Evolutionary conservation across 92 coral and sea anemone species (phyloP).

Genomic region (Porites rus): DNA sequence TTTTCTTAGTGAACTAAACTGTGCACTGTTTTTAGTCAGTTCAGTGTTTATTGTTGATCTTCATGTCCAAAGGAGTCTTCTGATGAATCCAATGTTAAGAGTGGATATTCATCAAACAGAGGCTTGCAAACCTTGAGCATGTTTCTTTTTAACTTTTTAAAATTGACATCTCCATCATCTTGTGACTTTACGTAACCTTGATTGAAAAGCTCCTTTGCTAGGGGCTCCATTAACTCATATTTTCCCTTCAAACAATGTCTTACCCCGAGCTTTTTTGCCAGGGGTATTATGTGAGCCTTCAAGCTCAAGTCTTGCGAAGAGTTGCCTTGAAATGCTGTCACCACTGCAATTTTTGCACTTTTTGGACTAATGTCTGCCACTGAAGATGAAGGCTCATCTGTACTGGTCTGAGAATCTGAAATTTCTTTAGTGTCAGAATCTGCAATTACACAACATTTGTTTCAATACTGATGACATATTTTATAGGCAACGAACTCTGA

Average conservation of each 20-base stretch:
- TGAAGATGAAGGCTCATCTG: conserved; percentile 37
- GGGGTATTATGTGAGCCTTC: conserved; percentile 30
- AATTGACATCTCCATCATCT: conserved; percentile 22
- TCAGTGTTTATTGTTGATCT: background rate
- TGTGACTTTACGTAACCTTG: conserved; percentile 18
- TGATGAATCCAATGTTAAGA: conserved; percentile 9
- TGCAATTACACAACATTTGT: background rate
- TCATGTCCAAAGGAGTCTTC: conserved; percentile 12
- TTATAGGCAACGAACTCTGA: too few relatives aligned
- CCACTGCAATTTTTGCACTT: conserved; percentile 27
- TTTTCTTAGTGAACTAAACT: background rate
- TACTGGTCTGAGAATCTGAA: background rate
- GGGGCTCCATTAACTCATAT: conserved; percentile 36
- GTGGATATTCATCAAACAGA: background rate
- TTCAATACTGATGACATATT: too few relatives aligned
- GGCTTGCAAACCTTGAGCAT: conserved; percentile 2
- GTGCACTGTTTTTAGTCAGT: background rate
- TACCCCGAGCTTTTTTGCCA: conserved; percentile 32
- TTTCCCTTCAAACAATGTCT: conserved; percentile 42
- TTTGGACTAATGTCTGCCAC: conserved; percentile 38
- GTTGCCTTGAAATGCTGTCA: conserved; percentile 18
- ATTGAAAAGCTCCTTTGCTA: conserved; percentile 40
- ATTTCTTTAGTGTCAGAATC: conserved; percentile 17
- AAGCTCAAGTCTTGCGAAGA: conserved; percentile 30
- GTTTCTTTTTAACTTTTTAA: conserved; percentile 6